Evolutionary conservation across 2,113 vertebrate species (phyloP).

Genomic region (Lichenostomus cassidix): DNA sequence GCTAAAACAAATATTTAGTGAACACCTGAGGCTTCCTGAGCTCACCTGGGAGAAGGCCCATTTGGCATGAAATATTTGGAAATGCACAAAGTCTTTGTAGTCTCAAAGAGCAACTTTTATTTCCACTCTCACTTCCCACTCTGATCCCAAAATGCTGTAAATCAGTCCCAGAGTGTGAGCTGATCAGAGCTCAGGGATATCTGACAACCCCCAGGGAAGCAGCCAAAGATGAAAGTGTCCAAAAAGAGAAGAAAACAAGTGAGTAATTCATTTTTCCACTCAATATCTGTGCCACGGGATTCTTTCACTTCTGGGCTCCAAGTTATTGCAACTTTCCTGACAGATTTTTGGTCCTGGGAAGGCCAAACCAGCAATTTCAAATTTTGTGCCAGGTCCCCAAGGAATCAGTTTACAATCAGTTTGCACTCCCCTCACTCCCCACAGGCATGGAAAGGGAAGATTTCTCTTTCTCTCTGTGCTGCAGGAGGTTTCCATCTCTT

Average conservation of each 20-base stretch:
- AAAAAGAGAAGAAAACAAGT: constrained; percentile 43
- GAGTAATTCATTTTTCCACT: constrained; percentile 46
- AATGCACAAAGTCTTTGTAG: not conserved
- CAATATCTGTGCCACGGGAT: not conserved
- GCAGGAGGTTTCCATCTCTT: not conserved
- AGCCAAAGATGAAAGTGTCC: not conserved
- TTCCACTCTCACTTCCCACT: not conserved
- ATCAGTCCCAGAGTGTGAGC: not conserved
- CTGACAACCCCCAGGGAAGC: not conserved
- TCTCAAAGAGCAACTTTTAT: not conserved
- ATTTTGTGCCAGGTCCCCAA: not conserved
- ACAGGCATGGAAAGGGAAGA: not conserved
- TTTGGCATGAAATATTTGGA: not conserved
- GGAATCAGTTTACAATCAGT: not conserved
- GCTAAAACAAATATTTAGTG: not conserved
- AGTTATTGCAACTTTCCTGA: not conserved
- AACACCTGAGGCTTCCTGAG: not conserved
- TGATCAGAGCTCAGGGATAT: not conserved
- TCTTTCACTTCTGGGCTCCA: not conserved
- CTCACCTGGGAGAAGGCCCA: not conserved
- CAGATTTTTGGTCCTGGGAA: not conserved
- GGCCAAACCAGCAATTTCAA: not conserved
- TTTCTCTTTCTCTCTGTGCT: not conserved
- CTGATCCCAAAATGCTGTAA: not conserved
- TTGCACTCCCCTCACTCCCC: not conserved